Conservation (phyloP, 2,888 invertebrate species). For the Molanna angustata region DNA sequence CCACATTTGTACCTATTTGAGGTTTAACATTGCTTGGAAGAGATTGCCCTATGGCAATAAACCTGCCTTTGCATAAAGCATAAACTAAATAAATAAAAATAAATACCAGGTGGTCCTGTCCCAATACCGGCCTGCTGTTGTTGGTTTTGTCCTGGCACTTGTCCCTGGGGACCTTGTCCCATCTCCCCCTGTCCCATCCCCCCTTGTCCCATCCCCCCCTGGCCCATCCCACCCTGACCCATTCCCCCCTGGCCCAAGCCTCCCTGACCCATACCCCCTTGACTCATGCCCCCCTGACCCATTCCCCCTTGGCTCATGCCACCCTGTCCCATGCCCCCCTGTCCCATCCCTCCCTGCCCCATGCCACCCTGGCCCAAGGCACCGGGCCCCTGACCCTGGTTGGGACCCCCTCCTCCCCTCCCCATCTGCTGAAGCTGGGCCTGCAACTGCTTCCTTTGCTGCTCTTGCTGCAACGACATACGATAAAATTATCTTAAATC, state of each 20-base stretch:
- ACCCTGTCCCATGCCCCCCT: slow-evolving; percentile 15
- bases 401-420: slow-evolving; percentile 34
- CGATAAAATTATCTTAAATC: too few species aligned
- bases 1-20: too few species aligned
- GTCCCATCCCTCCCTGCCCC: slow-evolving; percentile 25
- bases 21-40: too few species aligned
- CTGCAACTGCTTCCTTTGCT: slow-evolving; percentile 43
- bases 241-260: slow-evolving; percentile 13
- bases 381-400: slow-evolving; percentile 23
- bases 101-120: slow-evolving; percentile 37
- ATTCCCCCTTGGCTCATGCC: slow-evolving; percentile 10
- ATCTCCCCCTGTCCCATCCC: slow-evolving; percentile 17
- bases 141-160: slow-evolving; percentile 36
- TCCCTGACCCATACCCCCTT: too few species aligned
- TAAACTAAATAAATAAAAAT: background rate
- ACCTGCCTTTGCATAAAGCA: too few species aligned
- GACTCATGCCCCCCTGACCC: slow-evolving; percentile 35
- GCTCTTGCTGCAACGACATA: slow-evolving; percentile 40
- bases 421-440: slow-evolving; percentile 50
- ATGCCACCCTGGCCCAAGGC: slow-evolving; percentile 16
- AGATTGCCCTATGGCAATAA: too few species aligned
- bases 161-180: slow-evolving; percentile 16
- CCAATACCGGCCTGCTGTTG: slow-evolving; percentile 44
- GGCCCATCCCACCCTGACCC: slow-evolving; percentile 15
- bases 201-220: slow-evolving; percentile 14